phyloP scores from a whole-genome alignment of 2,113 vertebrate genomes.

The Sitta europaea region DNA sequence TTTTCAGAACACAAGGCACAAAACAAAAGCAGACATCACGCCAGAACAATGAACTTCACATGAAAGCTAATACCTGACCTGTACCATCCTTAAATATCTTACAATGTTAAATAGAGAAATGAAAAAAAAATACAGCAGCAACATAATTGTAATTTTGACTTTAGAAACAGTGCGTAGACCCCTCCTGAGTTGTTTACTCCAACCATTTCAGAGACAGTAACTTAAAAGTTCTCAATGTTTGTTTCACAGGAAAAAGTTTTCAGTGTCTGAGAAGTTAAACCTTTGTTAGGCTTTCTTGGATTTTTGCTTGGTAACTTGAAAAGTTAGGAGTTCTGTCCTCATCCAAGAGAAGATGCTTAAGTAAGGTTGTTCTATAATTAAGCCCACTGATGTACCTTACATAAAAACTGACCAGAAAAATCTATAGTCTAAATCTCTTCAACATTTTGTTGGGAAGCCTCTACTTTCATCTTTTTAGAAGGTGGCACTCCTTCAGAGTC shows the following conservation, averaged over 20 bases:
- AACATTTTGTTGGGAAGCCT: constrained; percentile 86
- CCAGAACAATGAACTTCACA: constrained; percentile 78
- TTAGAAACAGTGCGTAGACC: constrained; percentile 91
- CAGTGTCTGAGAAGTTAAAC: constrained; percentile 74
- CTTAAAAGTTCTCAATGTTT: constrained; percentile 71
- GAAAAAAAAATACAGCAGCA: constrained; percentile 88
- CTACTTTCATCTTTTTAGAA: constrained; percentile 93
- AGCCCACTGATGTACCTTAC: constrained; percentile 75
- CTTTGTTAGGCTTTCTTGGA: constrained; percentile 74
- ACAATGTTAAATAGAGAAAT: constrained; percentile 79
- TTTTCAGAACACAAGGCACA: constrained; percentile 88
- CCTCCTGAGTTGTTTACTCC: constrained; percentile 85
- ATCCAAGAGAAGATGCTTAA: constrained; percentile 70
- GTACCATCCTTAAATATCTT: constrained; percentile 84
- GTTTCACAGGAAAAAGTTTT: constrained; percentile 79
- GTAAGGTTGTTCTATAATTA: constrained; percentile 68
- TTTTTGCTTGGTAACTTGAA: constrained; percentile 79
- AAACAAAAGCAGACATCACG: constrained; percentile 79
- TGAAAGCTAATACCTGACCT: constrained; percentile 74
- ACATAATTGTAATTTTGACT: constrained; percentile 87
- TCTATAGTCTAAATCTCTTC: constrained; percentile 86
- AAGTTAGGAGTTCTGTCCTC: constrained; percentile 74
- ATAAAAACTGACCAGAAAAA: constrained; percentile 62
- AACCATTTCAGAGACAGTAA: constrained; percentile 76
- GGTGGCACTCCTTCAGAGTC: constrained; percentile 89